A percentile compares a stretch with the other conserved stretches of the same genome.
Conservation (phyloP, 2,888 invertebrate species). For the Notocelia uddmanniana region DNA sequence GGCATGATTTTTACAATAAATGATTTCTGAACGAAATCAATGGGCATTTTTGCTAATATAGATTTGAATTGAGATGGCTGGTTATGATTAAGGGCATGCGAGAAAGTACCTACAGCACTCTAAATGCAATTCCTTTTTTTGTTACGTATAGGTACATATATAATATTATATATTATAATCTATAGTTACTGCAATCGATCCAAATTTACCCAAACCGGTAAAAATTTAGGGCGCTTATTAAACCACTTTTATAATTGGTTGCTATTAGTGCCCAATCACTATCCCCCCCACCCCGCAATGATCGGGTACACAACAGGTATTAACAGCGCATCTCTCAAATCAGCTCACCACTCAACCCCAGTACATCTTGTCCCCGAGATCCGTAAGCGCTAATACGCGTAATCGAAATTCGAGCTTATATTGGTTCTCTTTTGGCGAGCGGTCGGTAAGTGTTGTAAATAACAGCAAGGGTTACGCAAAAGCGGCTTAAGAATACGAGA, state of each 20-base stretch:
- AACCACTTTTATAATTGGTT: constrained; percentile 18
- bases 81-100: too few relatives aligned
- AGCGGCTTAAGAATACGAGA: constrained; percentile 55
- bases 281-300: background rate
- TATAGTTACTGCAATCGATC: background rate
- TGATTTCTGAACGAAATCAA: too few relatives aligned
- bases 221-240: constrained; percentile 6
- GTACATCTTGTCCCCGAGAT: background rate
- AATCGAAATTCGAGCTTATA: background rate
- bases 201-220: constrained; percentile 6
- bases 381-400: background rate
- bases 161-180: too few relatives aligned
- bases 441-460: background rate
- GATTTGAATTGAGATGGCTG: too few relatives aligned
- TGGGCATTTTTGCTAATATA: too few relatives aligned
- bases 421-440: background rate
- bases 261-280: constrained; percentile 10
- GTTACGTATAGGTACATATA: too few relatives aligned
- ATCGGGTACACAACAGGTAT: background rate
- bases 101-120: too few relatives aligned
- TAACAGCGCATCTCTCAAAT: background rate
- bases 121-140: too few relatives aligned
- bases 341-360: background rate
- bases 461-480: constrained; percentile 57
- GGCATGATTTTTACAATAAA: too few relatives aligned